Evolutionary conservation across 2,888 invertebrate genomes (phyloP).

Genomic region (Sturmia bella): DNA sequence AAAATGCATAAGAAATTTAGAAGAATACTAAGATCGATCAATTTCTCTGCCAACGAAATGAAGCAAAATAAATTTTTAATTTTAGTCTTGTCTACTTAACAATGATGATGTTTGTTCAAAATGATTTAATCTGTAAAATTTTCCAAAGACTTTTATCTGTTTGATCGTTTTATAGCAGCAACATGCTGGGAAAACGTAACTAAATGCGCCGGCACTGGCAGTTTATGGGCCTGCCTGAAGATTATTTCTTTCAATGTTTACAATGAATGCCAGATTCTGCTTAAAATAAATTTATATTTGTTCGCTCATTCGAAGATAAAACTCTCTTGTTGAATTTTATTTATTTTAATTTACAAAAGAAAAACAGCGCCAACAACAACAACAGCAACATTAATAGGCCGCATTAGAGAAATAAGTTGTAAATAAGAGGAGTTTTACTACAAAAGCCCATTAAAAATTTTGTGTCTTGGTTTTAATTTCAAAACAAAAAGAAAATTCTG

Average conservation of each 20-base stretch:
- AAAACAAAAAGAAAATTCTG: constrained; percentile 46
- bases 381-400: not conserved
- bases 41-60: not conserved
- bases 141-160: constrained; percentile 9
- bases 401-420: constrained; percentile 15
- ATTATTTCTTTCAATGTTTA: constrained; percentile 21
- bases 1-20: too few relatives aligned
- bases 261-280: not conserved
- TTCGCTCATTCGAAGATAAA: not conserved
- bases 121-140: constrained; percentile 15
- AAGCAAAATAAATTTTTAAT: not conserved
- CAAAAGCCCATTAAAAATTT: constrained; percentile 67
- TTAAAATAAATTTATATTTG: constrained; percentile 14
- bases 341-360: not conserved
- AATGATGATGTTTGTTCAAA: too few relatives aligned
- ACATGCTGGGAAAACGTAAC: constrained; percentile 16
- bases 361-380: constrained; percentile 21
- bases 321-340: constrained; percentile 21
- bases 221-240: not conserved
- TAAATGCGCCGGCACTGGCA: not conserved
- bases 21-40: too few relatives aligned
- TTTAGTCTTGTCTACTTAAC: not conserved
- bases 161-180: not conserved
- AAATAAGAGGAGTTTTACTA: constrained; percentile 63
- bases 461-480: constrained; percentile 32